phyloP scores from a whole-genome alignment of 2,797 vertebrate species.

The Pipistrellus pipistrellus region DNA sequence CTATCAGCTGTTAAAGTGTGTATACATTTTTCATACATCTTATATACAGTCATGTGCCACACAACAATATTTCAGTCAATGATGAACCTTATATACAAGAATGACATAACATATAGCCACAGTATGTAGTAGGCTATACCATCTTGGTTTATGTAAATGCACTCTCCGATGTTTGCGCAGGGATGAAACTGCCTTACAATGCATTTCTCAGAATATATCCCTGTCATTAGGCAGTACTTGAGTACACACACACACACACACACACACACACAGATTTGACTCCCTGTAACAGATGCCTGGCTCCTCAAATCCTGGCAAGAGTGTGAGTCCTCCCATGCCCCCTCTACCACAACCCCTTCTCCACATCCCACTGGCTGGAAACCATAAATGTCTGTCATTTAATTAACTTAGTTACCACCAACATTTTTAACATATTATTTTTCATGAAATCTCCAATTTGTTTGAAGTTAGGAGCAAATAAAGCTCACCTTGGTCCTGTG shows the following conservation, averaged over 20 bases:
- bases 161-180: background rate
- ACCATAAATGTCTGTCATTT: background rate
- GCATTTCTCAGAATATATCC: background rate
- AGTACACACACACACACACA: background rate
- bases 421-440: background rate
- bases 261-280: background rate
- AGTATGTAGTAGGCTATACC: background rate
- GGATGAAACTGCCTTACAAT: background rate
- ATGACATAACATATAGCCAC: background rate
- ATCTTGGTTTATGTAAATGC: background rate
- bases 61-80: background rate
- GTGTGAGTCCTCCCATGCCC: background rate
- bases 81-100: background rate
- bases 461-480: slow-evolving; percentile 43
- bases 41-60: background rate
- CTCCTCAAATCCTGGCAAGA: background rate
- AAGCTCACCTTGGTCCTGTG: background rate
- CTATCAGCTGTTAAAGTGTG: background rate
- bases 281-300: background rate
- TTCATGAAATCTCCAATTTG: slow-evolving; percentile 17
- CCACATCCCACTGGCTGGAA: background rate
- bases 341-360: background rate
- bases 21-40: background rate
- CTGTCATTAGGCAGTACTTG: background rate
- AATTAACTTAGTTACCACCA: slow-evolving; percentile 15